These are phyloP conservation scores for Aldrovandia affinis DNA, from an alignment of 2,797 vertebrate genomes.

Conservation along the genomic window DNA sequence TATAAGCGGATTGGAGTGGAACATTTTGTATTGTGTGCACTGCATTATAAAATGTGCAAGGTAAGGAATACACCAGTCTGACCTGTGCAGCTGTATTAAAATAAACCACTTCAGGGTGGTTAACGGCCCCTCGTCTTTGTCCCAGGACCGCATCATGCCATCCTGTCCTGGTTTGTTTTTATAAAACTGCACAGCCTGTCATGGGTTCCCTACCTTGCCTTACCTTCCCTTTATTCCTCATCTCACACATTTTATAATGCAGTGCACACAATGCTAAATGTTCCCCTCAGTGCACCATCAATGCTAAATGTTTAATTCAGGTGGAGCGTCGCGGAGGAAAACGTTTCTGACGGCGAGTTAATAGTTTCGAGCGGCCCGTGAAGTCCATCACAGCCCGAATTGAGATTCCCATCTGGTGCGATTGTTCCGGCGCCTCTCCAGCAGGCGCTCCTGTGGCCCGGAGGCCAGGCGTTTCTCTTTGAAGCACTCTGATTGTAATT, in stretches of 20 bases:
- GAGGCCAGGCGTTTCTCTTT: not conserved
- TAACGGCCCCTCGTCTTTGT: too few relatives aligned
- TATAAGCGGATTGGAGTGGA: too few relatives aligned
- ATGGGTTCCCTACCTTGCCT: not conserved
- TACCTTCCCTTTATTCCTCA: too few relatives aligned
- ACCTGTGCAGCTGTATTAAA: too few relatives aligned
- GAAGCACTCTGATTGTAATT: not conserved
- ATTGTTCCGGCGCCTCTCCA: not conserved
- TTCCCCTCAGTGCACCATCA: not conserved
- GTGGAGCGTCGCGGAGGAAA: not conserved
- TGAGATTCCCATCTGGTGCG: not conserved
- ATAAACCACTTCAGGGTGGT: too few relatives aligned
- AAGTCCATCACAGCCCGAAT: not conserved
- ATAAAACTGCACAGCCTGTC: too few relatives aligned
- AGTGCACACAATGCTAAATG: not conserved
- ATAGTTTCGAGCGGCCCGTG: not conserved
- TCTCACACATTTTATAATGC: not conserved
- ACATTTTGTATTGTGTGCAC: not conserved
- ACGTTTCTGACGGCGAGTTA: not conserved
- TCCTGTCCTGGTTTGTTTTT: too few relatives aligned
- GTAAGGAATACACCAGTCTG: not conserved
- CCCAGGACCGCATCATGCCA: too few relatives aligned
- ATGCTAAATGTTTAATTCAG: not conserved
- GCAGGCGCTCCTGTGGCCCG: not conserved
- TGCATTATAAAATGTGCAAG: not conserved